phyloP scores from a whole-genome alignment of 2,797 vertebrate genomes.

The Hypotaenidia philippensis region DNA sequence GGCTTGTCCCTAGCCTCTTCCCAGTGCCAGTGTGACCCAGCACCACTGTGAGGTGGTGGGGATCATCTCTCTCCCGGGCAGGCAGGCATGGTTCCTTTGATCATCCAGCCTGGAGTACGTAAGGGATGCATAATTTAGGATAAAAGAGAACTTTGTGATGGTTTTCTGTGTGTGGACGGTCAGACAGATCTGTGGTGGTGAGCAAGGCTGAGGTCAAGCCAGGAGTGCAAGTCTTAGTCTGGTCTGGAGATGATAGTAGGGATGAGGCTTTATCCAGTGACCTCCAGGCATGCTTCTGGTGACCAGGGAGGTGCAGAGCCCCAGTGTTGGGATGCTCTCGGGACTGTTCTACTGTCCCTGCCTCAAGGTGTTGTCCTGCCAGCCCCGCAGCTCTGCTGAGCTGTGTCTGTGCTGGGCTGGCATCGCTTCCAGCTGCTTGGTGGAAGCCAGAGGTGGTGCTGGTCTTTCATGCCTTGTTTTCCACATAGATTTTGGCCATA shows the following conservation, averaged over 20 bases:
- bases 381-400: accelerated
- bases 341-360: accelerated
- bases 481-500: not conserved
- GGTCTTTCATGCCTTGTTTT: not conserved
- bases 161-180: not conserved
- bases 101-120: not conserved
- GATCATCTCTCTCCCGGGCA: not conserved
- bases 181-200: not conserved
- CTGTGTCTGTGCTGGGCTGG: not conserved
- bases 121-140: not conserved
- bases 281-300: not conserved
- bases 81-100: not conserved
- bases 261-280: not conserved
- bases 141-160: not conserved
- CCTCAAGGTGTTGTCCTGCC: not conserved
- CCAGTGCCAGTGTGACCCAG: not conserved
- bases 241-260: not conserved
- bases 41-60: not conserved
- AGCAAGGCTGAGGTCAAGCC: not conserved
- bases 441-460: not conserved
- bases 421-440: not conserved
- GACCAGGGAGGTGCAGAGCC: not conserved
- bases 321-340: accelerated
- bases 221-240: not conserved
- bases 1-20: not conserved